Percentiles rank a stretch among this genome's conserved stretches.
Evolutionary conservation across 64 coral and sea anemone genomes (phyloP).

Genomic region (Pocillopora verrucosa): DNA sequence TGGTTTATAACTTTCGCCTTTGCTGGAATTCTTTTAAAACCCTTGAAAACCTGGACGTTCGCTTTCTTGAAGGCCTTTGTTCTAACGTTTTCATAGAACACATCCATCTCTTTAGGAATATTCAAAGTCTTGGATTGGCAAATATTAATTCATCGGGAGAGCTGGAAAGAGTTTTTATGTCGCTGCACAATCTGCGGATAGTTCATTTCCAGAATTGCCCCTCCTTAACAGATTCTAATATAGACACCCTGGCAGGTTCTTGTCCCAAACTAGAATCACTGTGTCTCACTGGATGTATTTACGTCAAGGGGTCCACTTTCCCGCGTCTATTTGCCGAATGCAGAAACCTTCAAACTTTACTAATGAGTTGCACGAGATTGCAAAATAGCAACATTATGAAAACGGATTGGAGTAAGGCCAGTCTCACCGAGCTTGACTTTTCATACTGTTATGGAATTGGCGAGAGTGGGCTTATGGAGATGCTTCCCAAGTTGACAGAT

Average conservation of each 20-base stretch:
- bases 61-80: conserved; percentile 50
- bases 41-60: conserved; percentile 57
- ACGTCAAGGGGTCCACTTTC: conserved; percentile 63
- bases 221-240: conserved; percentile 50
- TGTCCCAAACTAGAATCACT: conserved; percentile 68
- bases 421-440: conserved; percentile 68
- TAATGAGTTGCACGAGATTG: conserved; percentile 72
- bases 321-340: conserved; percentile 55
- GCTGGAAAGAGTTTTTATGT: conserved; percentile 11
- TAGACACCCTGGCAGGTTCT: conserved; percentile 23
- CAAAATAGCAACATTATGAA: conserved; percentile 47
- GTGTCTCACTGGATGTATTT: conserved; percentile 70
- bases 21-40: not conserved
- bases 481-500: conserved; percentile 50
- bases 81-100: conserved; percentile 34
- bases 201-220: conserved; percentile 78
- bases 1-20: not conserved
- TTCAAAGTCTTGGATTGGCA: conserved; percentile 60
- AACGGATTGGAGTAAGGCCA: conserved; percentile 55
- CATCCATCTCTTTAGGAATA: conserved; percentile 37
- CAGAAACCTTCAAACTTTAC: conserved; percentile 52
- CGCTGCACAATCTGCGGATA: conserved; percentile 48
- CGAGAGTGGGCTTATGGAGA: conserved; percentile 33
- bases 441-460: conserved; percentile 78
- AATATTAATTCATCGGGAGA: conserved; percentile 42